Percentiles rank a stretch among this genome's conserved stretches.
phyloP scores from a whole-genome alignment of 1,140 invertebrate genomes.

The Cataglyphis hispanica region DNA sequence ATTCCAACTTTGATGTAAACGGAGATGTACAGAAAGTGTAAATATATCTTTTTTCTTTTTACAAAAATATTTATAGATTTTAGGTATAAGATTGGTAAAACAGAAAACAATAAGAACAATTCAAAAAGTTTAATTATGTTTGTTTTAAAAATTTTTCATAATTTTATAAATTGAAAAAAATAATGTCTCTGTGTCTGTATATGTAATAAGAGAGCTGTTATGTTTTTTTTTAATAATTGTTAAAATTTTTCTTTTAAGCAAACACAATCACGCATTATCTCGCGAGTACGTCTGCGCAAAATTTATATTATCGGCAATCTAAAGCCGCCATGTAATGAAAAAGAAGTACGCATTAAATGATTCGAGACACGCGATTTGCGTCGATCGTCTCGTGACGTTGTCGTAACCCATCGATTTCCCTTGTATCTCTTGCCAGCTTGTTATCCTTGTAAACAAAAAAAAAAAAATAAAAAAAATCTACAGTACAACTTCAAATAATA shows the following conservation, averaged over 20 bases:
- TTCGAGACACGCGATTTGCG: conserved; percentile 45
- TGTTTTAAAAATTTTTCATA: background rate
- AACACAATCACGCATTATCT: background rate
- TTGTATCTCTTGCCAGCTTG: conserved; percentile 2
- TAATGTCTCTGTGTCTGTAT: too few relatives aligned
- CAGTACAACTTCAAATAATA: background rate
- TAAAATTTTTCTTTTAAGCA: background rate
- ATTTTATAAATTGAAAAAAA: background rate
- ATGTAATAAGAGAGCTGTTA: too few relatives aligned
- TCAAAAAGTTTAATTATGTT: too few relatives aligned
- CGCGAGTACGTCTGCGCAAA: background rate
- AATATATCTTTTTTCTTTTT: too few relatives aligned
- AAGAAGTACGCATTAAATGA: conserved; percentile 33
- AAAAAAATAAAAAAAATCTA: conserved; percentile 12
- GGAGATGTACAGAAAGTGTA: background rate
- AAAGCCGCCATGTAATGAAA: background rate
- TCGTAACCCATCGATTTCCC: conserved; percentile 44
- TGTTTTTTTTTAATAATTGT: background rate
- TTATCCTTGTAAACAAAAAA: conserved; percentile 4
- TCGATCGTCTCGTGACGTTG: conserved; percentile 15
- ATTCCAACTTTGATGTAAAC: background rate
- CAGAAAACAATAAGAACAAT: too few relatives aligned
- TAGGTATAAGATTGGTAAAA: too few relatives aligned
- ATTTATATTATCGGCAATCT: conserved; percentile 9
- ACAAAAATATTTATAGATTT: too few relatives aligned